Conservation (phyloP, 1,140 invertebrate species). For the Penaeus chinensis region DNA sequence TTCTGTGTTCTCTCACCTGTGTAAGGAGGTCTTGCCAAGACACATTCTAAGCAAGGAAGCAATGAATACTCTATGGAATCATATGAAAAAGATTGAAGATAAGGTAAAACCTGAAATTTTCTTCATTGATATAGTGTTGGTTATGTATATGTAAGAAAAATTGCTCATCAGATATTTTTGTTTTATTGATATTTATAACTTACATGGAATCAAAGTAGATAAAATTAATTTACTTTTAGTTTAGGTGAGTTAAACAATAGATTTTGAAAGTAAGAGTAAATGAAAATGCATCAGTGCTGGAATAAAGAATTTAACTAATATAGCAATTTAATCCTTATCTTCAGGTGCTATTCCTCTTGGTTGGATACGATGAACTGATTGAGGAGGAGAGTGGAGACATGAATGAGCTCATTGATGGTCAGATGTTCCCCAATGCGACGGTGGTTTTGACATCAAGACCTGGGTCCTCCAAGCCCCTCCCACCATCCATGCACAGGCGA, state of each 20-base stretch:
- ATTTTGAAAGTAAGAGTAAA: too few relatives aligned
- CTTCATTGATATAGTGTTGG: neutral
- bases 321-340: neutral
- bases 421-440: constrained; percentile 71
- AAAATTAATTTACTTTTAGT: too few relatives aligned
- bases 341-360: constrained; percentile 72
- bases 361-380: constrained; percentile 71
- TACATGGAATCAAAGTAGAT: too few relatives aligned
- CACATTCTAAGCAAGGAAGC: constrained; percentile 66
- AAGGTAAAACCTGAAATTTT: constrained; percentile 44
- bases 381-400: constrained; percentile 69
- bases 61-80: constrained; percentile 66
- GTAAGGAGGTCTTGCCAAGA: constrained; percentile 69
- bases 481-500: constrained; percentile 69
- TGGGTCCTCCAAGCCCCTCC: constrained; percentile 63
- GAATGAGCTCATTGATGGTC: constrained; percentile 71
- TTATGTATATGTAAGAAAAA: neutral
- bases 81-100: constrained; percentile 70
- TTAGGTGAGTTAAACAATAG: too few relatives aligned
- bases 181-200: too few relatives aligned
- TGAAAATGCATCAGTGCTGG: neutral
- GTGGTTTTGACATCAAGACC: constrained; percentile 71
- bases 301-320: neutral
- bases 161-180: too few relatives aligned
- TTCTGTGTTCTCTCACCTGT: constrained; percentile 69